Percentiles rank a stretch among this genome's conserved stretches.
Evolutionary conservation across 2,113 vertebrate species (phyloP).

Genomic region (Girardinichthys multiradiatus): DNA sequence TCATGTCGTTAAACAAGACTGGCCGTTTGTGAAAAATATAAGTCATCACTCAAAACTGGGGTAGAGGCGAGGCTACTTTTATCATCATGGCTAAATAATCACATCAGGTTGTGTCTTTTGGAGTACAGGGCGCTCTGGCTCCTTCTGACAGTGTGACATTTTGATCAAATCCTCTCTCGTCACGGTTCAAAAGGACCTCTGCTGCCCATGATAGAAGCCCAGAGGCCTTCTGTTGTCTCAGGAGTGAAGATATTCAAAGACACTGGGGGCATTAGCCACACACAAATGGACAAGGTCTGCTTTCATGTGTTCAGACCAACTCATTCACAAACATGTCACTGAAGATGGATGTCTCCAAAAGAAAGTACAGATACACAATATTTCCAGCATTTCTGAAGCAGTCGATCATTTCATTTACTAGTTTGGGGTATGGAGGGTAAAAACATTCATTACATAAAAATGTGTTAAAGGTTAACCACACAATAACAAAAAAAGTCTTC

Average conservation of each 20-base stretch:
- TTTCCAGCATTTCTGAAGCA: not conserved
- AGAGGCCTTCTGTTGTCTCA: conserved; percentile 43
- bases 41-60: not conserved
- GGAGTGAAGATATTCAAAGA: conserved; percentile 53
- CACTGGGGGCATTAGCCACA: conserved; percentile 10
- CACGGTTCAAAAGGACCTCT: conserved; percentile 54
- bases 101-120: not conserved
- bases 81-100: not conserved
- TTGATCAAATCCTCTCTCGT: conserved; percentile 47
- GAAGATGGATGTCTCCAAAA: not conserved
- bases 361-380: not conserved
- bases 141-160: conserved; percentile 55
- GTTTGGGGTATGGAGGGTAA: too few species aligned
- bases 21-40: not conserved
- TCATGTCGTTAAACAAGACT: not conserved
- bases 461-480: too few species aligned
- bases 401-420: too few species aligned
- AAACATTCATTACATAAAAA: too few species aligned
- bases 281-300: conserved; percentile 33
- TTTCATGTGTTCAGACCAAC: conserved; percentile 63
- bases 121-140: conserved; percentile 8
- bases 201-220: conserved; percentile 56
- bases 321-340: not conserved
- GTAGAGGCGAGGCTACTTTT: not conserved
- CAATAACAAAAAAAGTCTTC: too few species aligned